These are phyloP conservation scores for Cladorhizidae sp. DNA, from an alignment of 37 sponge, comb jelly and placozoan genomes.

Conservation along the genomic window DNA sequence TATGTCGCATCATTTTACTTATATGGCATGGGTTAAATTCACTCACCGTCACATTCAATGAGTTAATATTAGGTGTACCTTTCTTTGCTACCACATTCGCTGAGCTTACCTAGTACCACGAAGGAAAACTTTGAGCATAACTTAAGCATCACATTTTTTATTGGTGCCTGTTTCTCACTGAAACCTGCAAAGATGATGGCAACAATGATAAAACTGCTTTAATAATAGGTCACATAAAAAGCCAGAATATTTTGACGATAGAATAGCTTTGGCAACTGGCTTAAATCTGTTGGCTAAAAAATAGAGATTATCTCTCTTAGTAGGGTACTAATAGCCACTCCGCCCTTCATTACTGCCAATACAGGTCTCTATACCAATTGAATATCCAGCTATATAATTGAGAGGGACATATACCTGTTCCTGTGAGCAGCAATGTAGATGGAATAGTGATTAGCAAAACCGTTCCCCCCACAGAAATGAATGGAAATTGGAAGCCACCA, in stretches of 20 bases:
- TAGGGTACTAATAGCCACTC: too few species aligned
- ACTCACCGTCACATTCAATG: background rate
- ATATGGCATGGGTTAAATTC: too few species aligned
- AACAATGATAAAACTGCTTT: background rate
- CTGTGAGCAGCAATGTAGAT: background rate
- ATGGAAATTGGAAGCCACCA: slow-evolving; percentile 57
- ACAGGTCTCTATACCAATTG: too few species aligned
- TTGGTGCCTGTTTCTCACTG: background rate
- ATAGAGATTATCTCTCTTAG: too few species aligned
- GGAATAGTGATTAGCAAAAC: slow-evolving; percentile 21
- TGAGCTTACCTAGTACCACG: slow-evolving; percentile 22
- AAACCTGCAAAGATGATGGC: background rate
- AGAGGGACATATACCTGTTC: background rate
- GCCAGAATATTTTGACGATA: too few species aligned
- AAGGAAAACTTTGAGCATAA: slow-evolving; percentile 17
- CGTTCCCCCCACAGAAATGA: slow-evolving; percentile 13
- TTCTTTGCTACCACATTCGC: too few species aligned
- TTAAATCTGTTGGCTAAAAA: too few species aligned
- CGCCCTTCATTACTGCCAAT: too few species aligned
- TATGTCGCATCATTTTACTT: too few species aligned
- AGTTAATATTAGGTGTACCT: background rate
- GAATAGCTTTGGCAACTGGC: too few species aligned
- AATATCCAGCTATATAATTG: background rate
- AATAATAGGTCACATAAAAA: background rate
- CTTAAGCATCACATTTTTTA: slow-evolving; percentile 7